These are phyloP conservation scores for Eupleurogrammus muticus DNA, from an alignment of 2,797 vertebrate genomes.

Conservation along the genomic window DNA sequence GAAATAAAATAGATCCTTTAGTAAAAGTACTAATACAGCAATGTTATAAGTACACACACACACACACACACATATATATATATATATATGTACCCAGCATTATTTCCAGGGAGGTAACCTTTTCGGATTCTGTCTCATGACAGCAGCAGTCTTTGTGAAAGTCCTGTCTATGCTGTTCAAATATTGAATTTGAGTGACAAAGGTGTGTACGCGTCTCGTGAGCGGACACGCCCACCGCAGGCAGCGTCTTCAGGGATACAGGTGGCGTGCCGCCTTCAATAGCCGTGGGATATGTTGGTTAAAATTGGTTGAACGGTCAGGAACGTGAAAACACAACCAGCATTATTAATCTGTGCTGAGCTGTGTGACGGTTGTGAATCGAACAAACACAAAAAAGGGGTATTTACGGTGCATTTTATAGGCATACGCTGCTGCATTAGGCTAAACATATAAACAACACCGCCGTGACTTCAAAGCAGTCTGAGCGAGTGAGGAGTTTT, in stretches of 20 bases:
- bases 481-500: not conserved
- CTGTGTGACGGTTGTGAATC: not conserved
- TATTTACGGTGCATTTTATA: not conserved
- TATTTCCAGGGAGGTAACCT: not conserved
- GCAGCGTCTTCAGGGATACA: constrained; percentile 31
- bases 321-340: not conserved
- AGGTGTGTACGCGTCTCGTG: not conserved
- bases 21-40: not conserved
- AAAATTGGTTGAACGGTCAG: rapidly evolving
- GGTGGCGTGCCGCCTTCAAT: constrained; percentile 23
- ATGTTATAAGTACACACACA: not conserved
- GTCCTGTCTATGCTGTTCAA: constrained; percentile 9
- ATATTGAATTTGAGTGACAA: constrained; percentile 27
- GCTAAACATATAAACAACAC: too few relatives aligned
- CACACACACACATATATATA: too few relatives aligned
- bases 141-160: not conserved
- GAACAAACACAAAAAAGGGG: not conserved
- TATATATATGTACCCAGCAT: not conserved
- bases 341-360: rapidly evolving
- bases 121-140: not conserved
- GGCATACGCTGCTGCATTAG: not conserved
- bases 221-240: constrained; percentile 14
- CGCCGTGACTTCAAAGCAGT: rapidly evolving
- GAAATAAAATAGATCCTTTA: too few relatives aligned
- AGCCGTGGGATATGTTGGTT: not conserved